phyloP scores from a whole-genome alignment of 2,113 vertebrate species.

The Rhodinocichla rosea region DNA sequence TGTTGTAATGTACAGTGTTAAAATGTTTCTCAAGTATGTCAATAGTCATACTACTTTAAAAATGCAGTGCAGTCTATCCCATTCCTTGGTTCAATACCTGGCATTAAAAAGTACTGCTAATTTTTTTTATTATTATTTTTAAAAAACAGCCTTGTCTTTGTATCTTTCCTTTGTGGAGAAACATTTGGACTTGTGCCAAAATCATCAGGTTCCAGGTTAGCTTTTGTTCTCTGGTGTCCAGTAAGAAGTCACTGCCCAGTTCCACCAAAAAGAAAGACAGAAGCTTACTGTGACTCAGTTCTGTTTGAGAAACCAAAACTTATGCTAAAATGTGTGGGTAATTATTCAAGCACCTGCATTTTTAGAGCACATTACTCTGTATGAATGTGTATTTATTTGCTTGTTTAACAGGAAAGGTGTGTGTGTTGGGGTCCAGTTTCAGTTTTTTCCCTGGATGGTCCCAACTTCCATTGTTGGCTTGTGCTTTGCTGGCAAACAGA shows the following conservation, averaged over 20 bases:
- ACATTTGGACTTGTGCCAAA: background rate
- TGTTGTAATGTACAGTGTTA: constrained; percentile 41
- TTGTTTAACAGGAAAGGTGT: constrained; percentile 15
- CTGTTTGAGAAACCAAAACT: background rate
- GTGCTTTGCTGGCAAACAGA: constrained; percentile 51
- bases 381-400: constrained; percentile 26
- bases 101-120: constrained; percentile 17
- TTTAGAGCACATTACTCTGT: constrained; percentile 13
- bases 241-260: background rate
- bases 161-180: background rate
- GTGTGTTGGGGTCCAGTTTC: background rate
- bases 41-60: constrained; percentile 29
- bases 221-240: background rate
- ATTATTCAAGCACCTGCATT: constrained; percentile 20
- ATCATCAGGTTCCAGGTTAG: background rate
- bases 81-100: constrained; percentile 7
- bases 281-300: background rate
- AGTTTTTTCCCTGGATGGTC: background rate
- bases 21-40: constrained; percentile 33
- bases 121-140: background rate
- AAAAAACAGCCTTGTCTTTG: background rate
- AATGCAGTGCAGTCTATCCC: constrained; percentile 1
- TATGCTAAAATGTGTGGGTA: background rate
- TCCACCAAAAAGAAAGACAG: background rate
- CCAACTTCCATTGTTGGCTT: constrained; percentile 23